These are phyloP conservation scores for Burhinus bistriatus DNA, from an alignment of 2,113 vertebrate genomes.

Conservation along the genomic window DNA sequence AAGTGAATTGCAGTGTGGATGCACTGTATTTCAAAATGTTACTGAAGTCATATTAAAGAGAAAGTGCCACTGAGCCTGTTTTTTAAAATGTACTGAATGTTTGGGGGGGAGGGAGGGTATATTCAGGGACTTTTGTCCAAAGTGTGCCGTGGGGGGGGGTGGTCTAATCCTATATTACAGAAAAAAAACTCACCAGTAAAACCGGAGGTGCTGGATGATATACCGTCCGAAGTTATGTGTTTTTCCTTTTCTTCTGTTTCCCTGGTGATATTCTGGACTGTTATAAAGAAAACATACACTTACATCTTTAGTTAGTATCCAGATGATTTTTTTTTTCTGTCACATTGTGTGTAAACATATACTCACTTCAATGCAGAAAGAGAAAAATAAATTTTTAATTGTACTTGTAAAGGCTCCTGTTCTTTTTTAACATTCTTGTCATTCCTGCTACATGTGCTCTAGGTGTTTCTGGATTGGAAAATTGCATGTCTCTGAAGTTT, in stretches of 20 bases:
- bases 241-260: background rate
- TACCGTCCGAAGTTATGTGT: background rate
- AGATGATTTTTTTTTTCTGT: background rate
- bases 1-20: background rate
- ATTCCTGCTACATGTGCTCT: background rate
- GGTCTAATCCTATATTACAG: background rate
- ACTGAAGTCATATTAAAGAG: slow-evolving; percentile 12
- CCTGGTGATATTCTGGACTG: background rate
- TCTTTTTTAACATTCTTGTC: background rate
- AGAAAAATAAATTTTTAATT: slow-evolving; percentile 74
- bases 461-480: background rate
- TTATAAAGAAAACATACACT: background rate
- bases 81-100: background rate
- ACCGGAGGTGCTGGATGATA: background rate
- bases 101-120: background rate
- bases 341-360: slow-evolving; percentile 37
- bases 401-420: slow-evolving; percentile 28
- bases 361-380: slow-evolving; percentile 50
- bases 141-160: background rate
- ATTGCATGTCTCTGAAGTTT: background rate
- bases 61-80: slow-evolving; percentile 44
- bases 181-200: background rate
- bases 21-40: slow-evolving; percentile 19
- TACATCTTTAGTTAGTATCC: background rate
- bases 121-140: slow-evolving; percentile 14